Conservation (phyloP, 1,140 invertebrate genomes). For the Coelopa frigida region DNA sequence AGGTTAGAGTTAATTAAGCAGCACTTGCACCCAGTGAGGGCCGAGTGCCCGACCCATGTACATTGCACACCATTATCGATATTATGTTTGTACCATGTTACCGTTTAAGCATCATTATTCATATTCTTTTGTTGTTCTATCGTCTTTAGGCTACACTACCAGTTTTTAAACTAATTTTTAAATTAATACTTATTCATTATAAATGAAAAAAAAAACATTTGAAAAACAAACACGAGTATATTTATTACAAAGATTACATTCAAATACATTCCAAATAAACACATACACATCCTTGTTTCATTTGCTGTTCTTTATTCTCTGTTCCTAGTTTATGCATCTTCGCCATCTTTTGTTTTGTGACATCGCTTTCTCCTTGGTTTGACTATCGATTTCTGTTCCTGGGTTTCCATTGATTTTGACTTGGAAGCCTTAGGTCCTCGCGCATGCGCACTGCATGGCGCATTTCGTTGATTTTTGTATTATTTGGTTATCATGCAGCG, state of each 20-base stretch:
- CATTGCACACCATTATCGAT: background rate
- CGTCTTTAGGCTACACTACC: background rate
- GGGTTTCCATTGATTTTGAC: too few relatives aligned
- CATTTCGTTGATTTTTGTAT: too few relatives aligned
- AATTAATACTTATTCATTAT: slow-evolving; percentile 11
- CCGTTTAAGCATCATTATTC: slow-evolving; percentile 5
- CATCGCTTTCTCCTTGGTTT: background rate
- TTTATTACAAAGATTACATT: too few relatives aligned
- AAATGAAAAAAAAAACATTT: slow-evolving; percentile 9
- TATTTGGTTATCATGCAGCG: too few relatives aligned
- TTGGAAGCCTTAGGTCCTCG: too few relatives aligned
- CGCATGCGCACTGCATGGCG: too few relatives aligned
- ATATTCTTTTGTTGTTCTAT: background rate
- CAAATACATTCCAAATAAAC: background rate
- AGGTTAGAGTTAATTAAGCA: background rate
- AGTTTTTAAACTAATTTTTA: background rate
- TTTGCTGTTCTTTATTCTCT: background rate
- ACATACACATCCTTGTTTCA: background rate
- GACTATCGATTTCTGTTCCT: background rate
- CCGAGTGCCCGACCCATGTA: background rate
- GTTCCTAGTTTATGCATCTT: background rate
- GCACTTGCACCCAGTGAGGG: background rate
- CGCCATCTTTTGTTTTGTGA: background rate
- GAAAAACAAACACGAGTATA: too few relatives aligned
- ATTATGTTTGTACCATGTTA: background rate